Base-by-base conservation (phyloP, 37 sponge, comb jelly and placozoan genomes). In the Beroe forskalii region DNA sequence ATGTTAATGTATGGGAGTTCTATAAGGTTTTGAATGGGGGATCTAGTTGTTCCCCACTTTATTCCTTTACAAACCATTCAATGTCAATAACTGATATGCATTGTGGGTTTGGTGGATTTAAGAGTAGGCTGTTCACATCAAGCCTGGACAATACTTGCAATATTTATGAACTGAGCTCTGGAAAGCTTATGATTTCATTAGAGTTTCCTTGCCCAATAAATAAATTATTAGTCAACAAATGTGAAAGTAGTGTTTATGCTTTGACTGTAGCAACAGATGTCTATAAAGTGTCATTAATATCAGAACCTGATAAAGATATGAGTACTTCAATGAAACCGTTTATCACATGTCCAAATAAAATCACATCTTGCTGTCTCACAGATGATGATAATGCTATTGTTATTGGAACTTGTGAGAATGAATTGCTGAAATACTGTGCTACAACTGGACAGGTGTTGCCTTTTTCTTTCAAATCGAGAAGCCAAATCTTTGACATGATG, bases 131-230 rank as follows among this genome's bases (percentile, higher is more conserved):
- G 14, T 91, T 91, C 67, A 93, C 97, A 37, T 63, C 67, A 20
- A 94, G 95, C n/a, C 89, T 95, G 33, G 97, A 97, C 67, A 92
- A 94, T 27, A 95, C 97, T 2, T 97, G 96, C 72, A 95, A 97
- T 62, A 96, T 95, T 60, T 37, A 62, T 22, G 60, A 80, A n/a
- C 28, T 80, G 55, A 23, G 44, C 25, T 44, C 86, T 25, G 86
- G 86, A 1, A 41, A 44, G 30, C 12, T 44, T 14, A 17, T 80
- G 0, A 4, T 80, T 4, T 44, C 86, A 12, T 6, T 80, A 44
- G 86, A 80, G 27, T 80, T 80, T 24, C 86, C 86, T 42, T 32
- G 38, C 14, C 86, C 86, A 30, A 25, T 80, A 80, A 42, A n/a
- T 4, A 80, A 80, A 80, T 27, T 80, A 24, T 23, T 80, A 30